phyloP scores from a whole-genome alignment of 2,888 invertebrate species.

The Lithophane semibrunnea region DNA sequence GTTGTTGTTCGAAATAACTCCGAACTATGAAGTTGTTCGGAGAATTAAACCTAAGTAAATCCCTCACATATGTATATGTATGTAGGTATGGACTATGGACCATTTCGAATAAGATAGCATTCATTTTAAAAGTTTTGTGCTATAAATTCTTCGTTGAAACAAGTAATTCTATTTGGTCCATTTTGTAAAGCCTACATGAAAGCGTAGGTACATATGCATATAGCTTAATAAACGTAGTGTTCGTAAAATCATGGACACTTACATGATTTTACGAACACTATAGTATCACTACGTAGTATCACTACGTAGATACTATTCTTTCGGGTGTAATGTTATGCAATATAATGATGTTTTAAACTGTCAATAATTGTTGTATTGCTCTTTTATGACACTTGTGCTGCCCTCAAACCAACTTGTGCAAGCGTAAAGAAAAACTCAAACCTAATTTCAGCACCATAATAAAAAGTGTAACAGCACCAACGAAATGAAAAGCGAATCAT shows the following conservation, averaged over 20 bases:
- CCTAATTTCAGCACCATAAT: slow-evolving; percentile 34
- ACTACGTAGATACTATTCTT: no score
- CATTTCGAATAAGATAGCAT: slow-evolving; percentile 16
- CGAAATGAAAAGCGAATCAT: slow-evolving; percentile 48
- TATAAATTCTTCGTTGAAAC: slow-evolving; percentile 12
- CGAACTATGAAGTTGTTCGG: slow-evolving; percentile 31
- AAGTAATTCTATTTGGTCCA: slow-evolving; percentile 7
- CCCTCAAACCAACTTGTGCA: background rate
- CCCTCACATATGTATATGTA: background rate
- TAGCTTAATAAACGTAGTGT: no score
- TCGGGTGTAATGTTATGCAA: background rate
- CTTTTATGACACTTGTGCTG: background rate
- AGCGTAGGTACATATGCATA: background rate
- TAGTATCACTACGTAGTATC: no score
- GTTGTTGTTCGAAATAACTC: slow-evolving; percentile 49
- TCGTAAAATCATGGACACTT: background rate
- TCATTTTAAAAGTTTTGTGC: slow-evolving; percentile 20
- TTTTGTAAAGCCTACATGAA: background rate
- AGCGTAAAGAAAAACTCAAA: slow-evolving; percentile 8
- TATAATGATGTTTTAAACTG: background rate
- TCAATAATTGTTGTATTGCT: background rate
- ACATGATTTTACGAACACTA: no score
- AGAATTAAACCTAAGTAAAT: slow-evolving; percentile 41
- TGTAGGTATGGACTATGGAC: background rate
- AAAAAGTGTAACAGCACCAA: slow-evolving; percentile 30